Evolutionary conservation across 2,888 invertebrate genomes (phyloP), one percentile per base, ranked within the genome.

Genomic region (Syritta pipiens): DNA sequence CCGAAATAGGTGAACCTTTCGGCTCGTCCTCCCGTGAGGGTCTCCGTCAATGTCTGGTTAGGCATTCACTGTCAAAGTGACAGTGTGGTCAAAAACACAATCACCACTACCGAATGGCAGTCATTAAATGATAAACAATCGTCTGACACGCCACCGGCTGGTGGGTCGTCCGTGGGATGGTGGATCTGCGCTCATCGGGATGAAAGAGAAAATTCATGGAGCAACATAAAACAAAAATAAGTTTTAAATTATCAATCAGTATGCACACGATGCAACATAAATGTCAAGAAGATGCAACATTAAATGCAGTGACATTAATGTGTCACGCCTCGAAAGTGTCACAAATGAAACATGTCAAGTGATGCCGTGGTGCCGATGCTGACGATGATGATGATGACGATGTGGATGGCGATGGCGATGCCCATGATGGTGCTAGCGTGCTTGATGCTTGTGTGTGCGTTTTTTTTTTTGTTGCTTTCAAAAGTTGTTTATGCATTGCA

Each of bases 211-310:
- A 9, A n/a, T 22, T 12, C 20, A 9, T n/a, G 26, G 42, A 26
- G 35, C 35, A 30, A 49, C 51, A 55, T 44, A 35, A 72, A 55
- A 37, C 12, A 48, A 62, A 69, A 63, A 68, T 68, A 62, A 62
- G 69, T 69, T 71, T 74, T 46, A 77, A 77, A 71, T 67, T 77
- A 72, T 72, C 77, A 77, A 72, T 77, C 77, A 77, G 77, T 77
- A 77, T 67, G 71, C 77, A 72, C 65, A 77, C 65, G 77, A 72
- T 77, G 65, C 60, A 77, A 35, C 77, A 77, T 77, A 77, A 77
- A 77, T 77, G 77, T 77, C 77, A 60, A 32, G 60, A 77, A 72
- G 77, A 77, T 72, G 77, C 77, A 72, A 77, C 77, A 77, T 77
- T 77, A 77, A 77, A 72, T 72, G 72, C 65, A 48, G 55, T 72